Evolutionary conservation across 2,888 invertebrate species (phyloP), one percentile per base, ranked within the genome.

Genomic region (Ophioninae sp.): DNA sequence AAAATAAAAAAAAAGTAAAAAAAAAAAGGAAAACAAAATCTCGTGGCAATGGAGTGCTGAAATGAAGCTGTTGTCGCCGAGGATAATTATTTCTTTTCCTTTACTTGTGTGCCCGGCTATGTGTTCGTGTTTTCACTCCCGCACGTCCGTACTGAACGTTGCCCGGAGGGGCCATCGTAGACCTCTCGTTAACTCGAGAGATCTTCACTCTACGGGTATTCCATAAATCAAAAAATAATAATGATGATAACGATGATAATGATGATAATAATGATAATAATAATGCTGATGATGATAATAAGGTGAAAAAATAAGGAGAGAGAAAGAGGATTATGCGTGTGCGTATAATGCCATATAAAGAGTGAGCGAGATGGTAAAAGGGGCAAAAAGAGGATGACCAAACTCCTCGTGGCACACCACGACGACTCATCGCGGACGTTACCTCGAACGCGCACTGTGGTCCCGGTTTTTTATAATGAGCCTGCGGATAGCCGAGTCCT

Each of bases 391-490:
- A 83, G 67, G 63, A 73, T 58, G 75, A 72, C 64, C 68, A 64
- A 72, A 68, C 67, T 58, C 20, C 30, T 56, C 65, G 30, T 51
- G 17, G 51, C 51, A 51, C 51, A 51, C 51, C 51, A 13, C 13
- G 51, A 17, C 51, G 51, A 51, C 51, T 51, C 51, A 51, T 51
- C 79, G 72, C 73, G 73, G 58, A 68, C 75, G 39, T 77, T 71
- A 64, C 74, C 81, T 75, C 81, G 80, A 65, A 71, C 82, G 67
- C 76, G 41, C 81, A 79, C 72, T 81, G 84, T 79, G 81, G 81
- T 84, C 84, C 81, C 65, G 75, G 81, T 79, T 84, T 84, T 78
- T 84, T 84, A 84, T 84, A 84, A 84, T 84, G 84, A 84, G 84
- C 77, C 67, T 67, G 67, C 71, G 81, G 79, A 84, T 81, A 79